phyloP scores from a whole-genome alignment of 2,888 invertebrate species.

The Serrognathus titanus region DNA sequence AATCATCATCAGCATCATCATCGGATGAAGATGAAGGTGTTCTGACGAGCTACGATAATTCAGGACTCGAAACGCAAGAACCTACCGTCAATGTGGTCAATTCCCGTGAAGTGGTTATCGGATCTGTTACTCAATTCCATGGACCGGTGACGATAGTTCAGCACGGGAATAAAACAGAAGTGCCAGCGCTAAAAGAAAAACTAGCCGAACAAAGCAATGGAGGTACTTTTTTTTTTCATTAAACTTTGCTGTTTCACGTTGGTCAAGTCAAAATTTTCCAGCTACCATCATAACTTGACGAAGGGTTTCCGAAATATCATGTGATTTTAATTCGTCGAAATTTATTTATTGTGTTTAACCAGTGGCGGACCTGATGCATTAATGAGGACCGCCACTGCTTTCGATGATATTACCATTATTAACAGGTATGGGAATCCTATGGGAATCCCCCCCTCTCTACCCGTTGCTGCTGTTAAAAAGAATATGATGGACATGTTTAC shows the following conservation, averaged over 20 bases:
- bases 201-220: conserved; percentile 7
- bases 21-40: conserved; percentile 7
- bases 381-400: too few relatives aligned
- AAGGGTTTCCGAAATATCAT: too few relatives aligned
- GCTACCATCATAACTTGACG: too few relatives aligned
- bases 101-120: conserved; percentile 53
- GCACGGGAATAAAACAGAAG: conserved; percentile 22
- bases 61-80: not conserved
- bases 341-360: too few relatives aligned
- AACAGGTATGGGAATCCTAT: too few relatives aligned
- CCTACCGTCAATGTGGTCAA: conserved; percentile 49
- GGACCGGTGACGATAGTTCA: conserved; percentile 54
- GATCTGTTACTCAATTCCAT: conserved; percentile 54
- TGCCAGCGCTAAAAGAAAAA: not conserved
- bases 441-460: too few relatives aligned
- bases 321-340: too few relatives aligned
- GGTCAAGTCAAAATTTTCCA: too few relatives aligned
- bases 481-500: too few relatives aligned
- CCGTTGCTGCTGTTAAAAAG: too few relatives aligned
- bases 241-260: not conserved
- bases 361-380: too few relatives aligned
- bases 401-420: too few relatives aligned
- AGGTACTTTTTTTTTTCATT: not conserved
- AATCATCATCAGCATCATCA: not conserved
- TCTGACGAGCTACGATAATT: not conserved